These are phyloP conservation scores for Hylaea fasciaria DNA, from an alignment of 2,888 invertebrate species.

Conservation along the genomic window DNA sequence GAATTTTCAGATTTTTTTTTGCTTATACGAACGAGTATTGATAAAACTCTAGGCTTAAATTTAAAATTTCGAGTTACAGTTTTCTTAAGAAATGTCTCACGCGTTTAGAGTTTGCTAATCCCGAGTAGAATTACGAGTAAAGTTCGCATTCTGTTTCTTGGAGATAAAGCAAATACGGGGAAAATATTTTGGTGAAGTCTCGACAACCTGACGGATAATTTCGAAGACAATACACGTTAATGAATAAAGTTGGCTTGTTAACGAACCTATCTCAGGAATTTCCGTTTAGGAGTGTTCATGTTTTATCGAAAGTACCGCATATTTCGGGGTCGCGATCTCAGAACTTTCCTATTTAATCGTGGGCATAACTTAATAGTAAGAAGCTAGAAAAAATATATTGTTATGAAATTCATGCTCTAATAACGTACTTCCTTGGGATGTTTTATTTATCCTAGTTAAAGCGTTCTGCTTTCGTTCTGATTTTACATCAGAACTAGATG, in stretches of 20 bases:
- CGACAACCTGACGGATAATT: slow-evolving; percentile 76
- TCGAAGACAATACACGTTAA: slow-evolving; percentile 81
- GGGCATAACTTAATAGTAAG: slow-evolving; percentile 18
- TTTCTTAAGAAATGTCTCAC: slow-evolving; percentile 22
- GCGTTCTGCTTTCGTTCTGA: too few species aligned
- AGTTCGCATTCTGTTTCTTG: slow-evolving; percentile 63
- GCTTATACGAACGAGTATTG: slow-evolving; percentile 9
- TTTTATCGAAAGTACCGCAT: slow-evolving; percentile 67
- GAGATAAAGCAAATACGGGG: slow-evolving; percentile 74
- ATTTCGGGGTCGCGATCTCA: slow-evolving; percentile 52
- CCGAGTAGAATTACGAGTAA: slow-evolving; percentile 62
- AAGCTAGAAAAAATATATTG: background rate
- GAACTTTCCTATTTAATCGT: slow-evolving; percentile 35
- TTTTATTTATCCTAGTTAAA: background rate
- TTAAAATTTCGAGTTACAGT: slow-evolving; percentile 13
- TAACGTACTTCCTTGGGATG: too few species aligned
- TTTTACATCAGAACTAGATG: too few species aligned
- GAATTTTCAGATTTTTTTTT: too few species aligned
- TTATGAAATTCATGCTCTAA: too few species aligned
- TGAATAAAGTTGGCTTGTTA: slow-evolving; percentile 83
- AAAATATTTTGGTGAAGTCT: slow-evolving; percentile 71
- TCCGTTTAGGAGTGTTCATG: slow-evolving; percentile 73
- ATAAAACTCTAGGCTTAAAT: slow-evolving; percentile 15
- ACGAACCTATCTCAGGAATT: slow-evolving; percentile 77
- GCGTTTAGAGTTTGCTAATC: slow-evolving; percentile 51